Conservation (phyloP, 2,888 invertebrate species). For the Pheosia gnoma region DNA sequence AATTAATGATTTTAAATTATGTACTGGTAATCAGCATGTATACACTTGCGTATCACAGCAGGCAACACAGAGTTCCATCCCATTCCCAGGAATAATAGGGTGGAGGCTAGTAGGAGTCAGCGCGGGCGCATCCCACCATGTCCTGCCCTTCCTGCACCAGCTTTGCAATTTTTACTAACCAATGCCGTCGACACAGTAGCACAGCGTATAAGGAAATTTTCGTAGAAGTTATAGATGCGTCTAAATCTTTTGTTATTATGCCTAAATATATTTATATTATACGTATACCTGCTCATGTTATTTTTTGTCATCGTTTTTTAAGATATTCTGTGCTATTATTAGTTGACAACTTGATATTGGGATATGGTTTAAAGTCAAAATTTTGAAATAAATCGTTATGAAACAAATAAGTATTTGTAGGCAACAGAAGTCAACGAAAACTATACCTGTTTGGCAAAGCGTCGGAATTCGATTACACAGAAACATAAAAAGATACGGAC, state of each 20-base stretch:
- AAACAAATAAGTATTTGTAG: background rate
- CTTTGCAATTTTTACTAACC: constrained; percentile 45
- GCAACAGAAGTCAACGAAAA: background rate
- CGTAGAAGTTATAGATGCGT: constrained; percentile 4
- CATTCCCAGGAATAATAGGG: constrained; percentile 5
- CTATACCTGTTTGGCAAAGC: constrained; percentile 27
- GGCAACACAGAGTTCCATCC: constrained; percentile 10
- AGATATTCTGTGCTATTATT: too few relatives aligned
- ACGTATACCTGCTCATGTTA: background rate
- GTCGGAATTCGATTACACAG: constrained; percentile 31
- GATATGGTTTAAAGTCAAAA: background rate
- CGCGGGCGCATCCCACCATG: constrained; percentile 34
- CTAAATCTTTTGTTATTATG: constrained; percentile 2
- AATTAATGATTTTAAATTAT: background rate
- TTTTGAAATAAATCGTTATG: background rate
- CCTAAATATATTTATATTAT: background rate
- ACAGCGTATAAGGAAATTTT: constrained; percentile 15
- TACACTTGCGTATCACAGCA: background rate
- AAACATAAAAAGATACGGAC: constrained; percentile 31
- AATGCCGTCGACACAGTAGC: constrained; percentile 38
- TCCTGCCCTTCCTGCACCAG: constrained; percentile 6
- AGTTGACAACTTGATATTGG: background rate
- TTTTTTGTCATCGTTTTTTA: too few relatives aligned
- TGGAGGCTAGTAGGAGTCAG: constrained; percentile 29
- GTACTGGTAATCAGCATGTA: background rate